Evolutionary conservation across 2,113 vertebrate genomes (phyloP), one percentile per base, ranked within the genome.

Genomic region (Elgaria multicarinata): DNA sequence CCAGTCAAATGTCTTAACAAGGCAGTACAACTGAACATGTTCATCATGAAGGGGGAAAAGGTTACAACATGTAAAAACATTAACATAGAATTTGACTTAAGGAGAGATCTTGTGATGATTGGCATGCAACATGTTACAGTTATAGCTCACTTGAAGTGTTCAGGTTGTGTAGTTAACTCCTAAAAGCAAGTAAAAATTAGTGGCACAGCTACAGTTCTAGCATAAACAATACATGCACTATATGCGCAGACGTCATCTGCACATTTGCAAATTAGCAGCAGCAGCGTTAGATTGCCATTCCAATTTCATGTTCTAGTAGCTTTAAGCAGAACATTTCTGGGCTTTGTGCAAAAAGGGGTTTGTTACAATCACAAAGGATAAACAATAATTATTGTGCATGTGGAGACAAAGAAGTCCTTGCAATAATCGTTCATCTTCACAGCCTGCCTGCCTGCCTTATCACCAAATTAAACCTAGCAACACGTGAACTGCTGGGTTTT

Each of bases 401-500:
- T 50, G 6, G 20, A 79, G 80, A 80, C 33, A 81, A 88, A 87
- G 55, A 88, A 87, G 85, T 58, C 75, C 84, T 90, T 83, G 87
- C 92, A 81, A 62, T 64, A 94, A 93, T 93, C 66, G 88, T 1
- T 90, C 82, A 87, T 88, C 91, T 93, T 93, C 92, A 90, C 20
- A 92, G 72, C 26, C 75, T 46, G 79, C 62, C 77, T 95, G 92
- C 18, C 44, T 75, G 72, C 16, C 36, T 91, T 92, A 93, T 94
- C 89, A 91, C 1, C 50, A 92, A 64, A 90, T 93, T 76, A 95
- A 94, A 95, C 85, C 5, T 18, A 94, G 77, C 36, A 90, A 92
- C 90, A 92, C 36, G 88, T 39, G 83, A 94, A 93, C 92, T 93
- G 93, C 93, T 90, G 92, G 50, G 92, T 94, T 94, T 94, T 93